A percentile compares a stretch with the other conserved stretches of the same genome.
These are phyloP conservation scores for Bradypus variegatus DNA, from an alignment of 2,797 vertebrate species.

Conservation along the genomic window DNA sequence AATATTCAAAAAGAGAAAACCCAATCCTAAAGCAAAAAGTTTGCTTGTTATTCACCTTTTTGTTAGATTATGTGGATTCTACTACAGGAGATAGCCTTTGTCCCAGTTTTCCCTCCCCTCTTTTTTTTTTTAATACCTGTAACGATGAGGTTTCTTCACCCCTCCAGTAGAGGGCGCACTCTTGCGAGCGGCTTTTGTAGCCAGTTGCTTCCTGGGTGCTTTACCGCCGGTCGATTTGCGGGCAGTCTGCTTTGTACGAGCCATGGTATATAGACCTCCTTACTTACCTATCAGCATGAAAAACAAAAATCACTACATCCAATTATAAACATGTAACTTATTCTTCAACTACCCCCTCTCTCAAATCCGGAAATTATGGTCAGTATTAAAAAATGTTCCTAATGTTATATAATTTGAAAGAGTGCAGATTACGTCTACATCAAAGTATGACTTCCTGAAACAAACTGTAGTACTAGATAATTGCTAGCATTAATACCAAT, in stretches of 20 bases:
- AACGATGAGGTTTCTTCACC: constrained; percentile 83
- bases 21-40: neutral
- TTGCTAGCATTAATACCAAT: neutral
- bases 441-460: constrained; percentile 24
- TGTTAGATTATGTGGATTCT: neutral
- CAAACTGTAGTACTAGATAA: constrained; percentile 34
- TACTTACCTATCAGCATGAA: constrained; percentile 68
- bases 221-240: constrained; percentile 82
- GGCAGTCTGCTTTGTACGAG: constrained; percentile 80
- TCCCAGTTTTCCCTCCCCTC: neutral
- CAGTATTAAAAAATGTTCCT: neutral
- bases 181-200: constrained; percentile 82
- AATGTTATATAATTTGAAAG: constrained; percentile 46
- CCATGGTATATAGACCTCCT: constrained; percentile 74
- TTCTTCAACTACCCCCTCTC: neutral
- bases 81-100: neutral
- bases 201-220: constrained; percentile 81
- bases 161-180: constrained; percentile 82
- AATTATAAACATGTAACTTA: neutral
- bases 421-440: neutral
- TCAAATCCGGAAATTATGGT: constrained; percentile 9
- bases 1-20: neutral
- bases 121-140: constrained; percentile 71
- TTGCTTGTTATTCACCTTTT: neutral
- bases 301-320: constrained; percentile 13